A percentile compares a stretch with the other conserved stretches of the same genome.
phyloP scores from a whole-genome alignment of 2,113 vertebrate genomes.

The Phaetusa simplex region DNA sequence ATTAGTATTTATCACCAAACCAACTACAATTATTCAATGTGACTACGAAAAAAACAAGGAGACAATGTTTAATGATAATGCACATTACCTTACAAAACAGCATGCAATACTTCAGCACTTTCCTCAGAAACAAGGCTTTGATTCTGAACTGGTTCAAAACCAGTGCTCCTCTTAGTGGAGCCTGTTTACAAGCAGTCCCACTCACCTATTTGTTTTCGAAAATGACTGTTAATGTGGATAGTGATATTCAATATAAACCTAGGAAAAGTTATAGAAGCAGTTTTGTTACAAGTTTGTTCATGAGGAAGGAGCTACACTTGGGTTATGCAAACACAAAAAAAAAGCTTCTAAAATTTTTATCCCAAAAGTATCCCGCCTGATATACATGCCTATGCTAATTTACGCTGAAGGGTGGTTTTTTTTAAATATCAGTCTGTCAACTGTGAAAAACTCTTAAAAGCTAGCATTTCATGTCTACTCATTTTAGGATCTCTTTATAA shows the following conservation, averaged over 20 bases:
- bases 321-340: neutral
- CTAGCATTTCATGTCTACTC: neutral
- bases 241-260: neutral
- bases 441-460: neutral
- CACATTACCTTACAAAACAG: neutral
- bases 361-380: neutral
- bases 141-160: conserved; percentile 10
- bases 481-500: neutral
- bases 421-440: neutral
- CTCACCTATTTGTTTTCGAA: neutral
- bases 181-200: neutral
- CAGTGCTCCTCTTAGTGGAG: neutral
- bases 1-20: neutral
- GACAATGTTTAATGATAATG: neutral
- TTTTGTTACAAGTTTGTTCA: neutral
- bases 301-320: neutral
- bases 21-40: neutral
- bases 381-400: neutral
- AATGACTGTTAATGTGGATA: neutral
- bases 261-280: neutral
- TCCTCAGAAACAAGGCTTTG: conserved; percentile 18
- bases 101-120: neutral
- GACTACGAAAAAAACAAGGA: neutral
- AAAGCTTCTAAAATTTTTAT: neutral
- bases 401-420: neutral